Evolutionary conservation across 2,113 vertebrate species (phyloP), one percentile per base, ranked within the genome.

Genomic region (Callorhinus ursinus): DNA sequence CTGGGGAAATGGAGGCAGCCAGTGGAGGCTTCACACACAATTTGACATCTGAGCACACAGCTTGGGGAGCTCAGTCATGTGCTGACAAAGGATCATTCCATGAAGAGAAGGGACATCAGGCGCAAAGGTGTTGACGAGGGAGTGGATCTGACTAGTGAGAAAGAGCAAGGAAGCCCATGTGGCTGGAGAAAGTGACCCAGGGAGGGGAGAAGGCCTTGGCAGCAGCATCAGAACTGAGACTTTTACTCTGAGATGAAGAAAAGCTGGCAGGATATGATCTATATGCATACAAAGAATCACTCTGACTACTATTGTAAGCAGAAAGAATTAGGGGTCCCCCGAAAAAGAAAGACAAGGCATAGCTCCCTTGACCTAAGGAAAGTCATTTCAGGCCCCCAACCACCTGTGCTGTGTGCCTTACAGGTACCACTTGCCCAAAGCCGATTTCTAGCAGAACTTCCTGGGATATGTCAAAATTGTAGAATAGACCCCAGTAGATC

Each of bases 1-100:
- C 15, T 1, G 55, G 42, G 46, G 13, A 31, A 9, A 24, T 0
- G 7, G 14, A 1, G 28, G 67, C 19, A 13, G 13, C 19, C 39
- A 26, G 24, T 11, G 21, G 12, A 55, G 24, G 7, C 13, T 81
- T 92, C n/a, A 13, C 31, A 33, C 18, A 7, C 0, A 1, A 49
- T 51, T 22, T 51, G 5, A 71, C 31, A 42, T 31, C 33, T 21
- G 19, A 94, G 49, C 57, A 61, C 31, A 59, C 7, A 80, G 5
- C 15, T 65, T 59, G 18, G 49, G 39, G 55, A 81, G 7, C 31
- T 57, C 57, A 57, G 33, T 65, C 53, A 9, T 42, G 7, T 13
- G 8, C 61, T 31, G 21, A 82, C 42, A 49, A 93, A 55, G 88
- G 59, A 53, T 36, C 7, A 90, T 57, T 51, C 59, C 21, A 4